A percentile compares a stretch with the other conserved stretches of the same genome.
phyloP scores from a whole-genome alignment of 2,113 vertebrate genomes.

The Columbina picui region DNA sequence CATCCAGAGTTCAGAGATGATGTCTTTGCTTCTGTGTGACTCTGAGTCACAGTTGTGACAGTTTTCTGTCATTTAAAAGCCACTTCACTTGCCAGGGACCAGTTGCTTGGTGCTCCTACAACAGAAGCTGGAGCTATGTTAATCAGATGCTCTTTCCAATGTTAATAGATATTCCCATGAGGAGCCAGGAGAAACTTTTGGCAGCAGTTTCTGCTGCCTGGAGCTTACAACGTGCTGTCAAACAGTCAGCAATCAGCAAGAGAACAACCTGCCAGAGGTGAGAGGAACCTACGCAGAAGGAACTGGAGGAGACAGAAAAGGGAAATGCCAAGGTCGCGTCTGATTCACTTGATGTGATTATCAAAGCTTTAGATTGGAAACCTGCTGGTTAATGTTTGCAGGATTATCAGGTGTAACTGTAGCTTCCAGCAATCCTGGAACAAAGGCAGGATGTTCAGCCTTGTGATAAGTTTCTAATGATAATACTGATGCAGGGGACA shows the following conservation, averaged over 20 bases:
- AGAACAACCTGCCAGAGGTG: not conserved
- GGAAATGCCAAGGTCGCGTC: not conserved
- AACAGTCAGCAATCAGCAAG: not conserved
- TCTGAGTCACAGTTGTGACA: not conserved
- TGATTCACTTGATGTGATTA: not conserved
- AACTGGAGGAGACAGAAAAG: not conserved
- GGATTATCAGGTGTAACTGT: not conserved
- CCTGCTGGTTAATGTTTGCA: not conserved
- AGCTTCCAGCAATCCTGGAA: not conserved
- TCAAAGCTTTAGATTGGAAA: not conserved
- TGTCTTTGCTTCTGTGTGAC: not conserved
- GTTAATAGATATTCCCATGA: not conserved
- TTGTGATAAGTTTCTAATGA: constrained; percentile 13
- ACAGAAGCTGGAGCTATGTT: not conserved
- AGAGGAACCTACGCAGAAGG: not conserved
- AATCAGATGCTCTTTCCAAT: not conserved
- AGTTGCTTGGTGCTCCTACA: not conserved
- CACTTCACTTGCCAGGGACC: not conserved
- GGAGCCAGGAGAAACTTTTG: not conserved
- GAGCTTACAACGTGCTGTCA: constrained; percentile 17
- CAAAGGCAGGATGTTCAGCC: constrained; percentile 44
- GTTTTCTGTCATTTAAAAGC: not conserved
- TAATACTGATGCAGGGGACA: not conserved
- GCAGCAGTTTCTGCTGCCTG: constrained; percentile 12
- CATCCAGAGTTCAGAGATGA: not conserved